Base-by-base conservation (phyloP, 2,113 vertebrate genomes). In the Porphyrio hochstetteri region DNA sequence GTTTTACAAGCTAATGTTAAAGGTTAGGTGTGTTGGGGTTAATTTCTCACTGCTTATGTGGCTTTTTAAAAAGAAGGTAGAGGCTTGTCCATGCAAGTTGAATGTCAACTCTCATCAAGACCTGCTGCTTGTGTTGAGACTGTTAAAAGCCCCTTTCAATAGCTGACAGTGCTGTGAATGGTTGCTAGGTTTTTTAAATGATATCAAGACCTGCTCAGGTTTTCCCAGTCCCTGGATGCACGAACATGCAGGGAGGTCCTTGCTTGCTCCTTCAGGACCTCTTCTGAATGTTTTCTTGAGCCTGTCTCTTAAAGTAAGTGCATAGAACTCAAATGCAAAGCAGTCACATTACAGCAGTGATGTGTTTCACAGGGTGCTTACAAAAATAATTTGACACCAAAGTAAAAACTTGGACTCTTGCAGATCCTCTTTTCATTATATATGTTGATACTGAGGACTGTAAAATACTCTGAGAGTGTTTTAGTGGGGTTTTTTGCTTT, bases 211-310 rank as follows among this genome's bases (percentile, higher is more conserved):
- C 15, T 90, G 31, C 25, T 79, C 3, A 28, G 44, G 23, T 40
- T 68, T 10, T 86, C 25, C 23, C 21, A 27, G 10, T 16, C 5
- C 20, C 10, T 36, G 57, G 14, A 14, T 29, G 6, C 8, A 13
- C 19, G 38, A 60, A 7, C 0, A 0, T 78, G 25, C 3, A 3
- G 9, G 15, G 11, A 18, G 15, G 6, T 57, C 23, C 16, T 24
- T 64, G 42, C 3, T 63, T 4, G 2, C 36, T 94, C 8, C 65
- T 81, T 24, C 21, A 20, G 7, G 19, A 17, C 9, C 9, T 80
- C 82, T 92, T n/a, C 15, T 48, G 25, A 53, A 20, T 48, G 20
- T 6, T 82, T 88, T 77, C 6, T 75, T 27, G 5, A 78, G 23
- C 38, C 4, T 70, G n/a, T 40, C 24, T 52, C 61, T 82, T 76